These are phyloP conservation scores for Pocillopora grandis DNA, from an alignment of 92 coral and sea anemone species.

Conservation along the genomic window DNA sequence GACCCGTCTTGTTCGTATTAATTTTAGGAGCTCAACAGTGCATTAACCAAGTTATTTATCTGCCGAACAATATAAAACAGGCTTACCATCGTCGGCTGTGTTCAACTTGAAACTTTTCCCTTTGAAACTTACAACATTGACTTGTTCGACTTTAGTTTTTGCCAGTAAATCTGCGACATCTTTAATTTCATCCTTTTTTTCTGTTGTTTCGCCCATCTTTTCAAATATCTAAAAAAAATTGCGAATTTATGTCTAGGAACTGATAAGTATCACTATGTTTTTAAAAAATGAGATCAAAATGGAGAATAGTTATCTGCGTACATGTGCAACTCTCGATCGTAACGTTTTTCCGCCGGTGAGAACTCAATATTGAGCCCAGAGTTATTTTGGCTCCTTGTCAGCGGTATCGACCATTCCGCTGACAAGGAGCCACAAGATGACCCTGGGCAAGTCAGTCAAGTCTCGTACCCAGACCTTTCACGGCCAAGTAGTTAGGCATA, in stretches of 20 bases:
- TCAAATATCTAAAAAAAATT: not conserved
- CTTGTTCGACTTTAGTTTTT: constrained; percentile 84
- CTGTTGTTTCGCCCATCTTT: constrained; percentile 38
- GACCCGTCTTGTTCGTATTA: too few species aligned
- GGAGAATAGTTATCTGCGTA: not conserved
- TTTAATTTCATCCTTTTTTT: constrained; percentile 60
- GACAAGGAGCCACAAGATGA: too few species aligned
- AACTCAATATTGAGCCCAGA: too few species aligned
- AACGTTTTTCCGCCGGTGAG: not conserved
- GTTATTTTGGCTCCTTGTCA: too few species aligned
- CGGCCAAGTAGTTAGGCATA: too few species aligned
- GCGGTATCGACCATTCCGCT: too few species aligned
- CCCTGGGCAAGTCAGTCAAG: too few species aligned
- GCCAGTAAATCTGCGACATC: constrained; percentile 77
- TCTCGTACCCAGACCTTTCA: too few species aligned
- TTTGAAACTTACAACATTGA: constrained; percentile 85
- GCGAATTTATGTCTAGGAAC: not conserved
- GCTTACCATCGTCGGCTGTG: constrained; percentile 90
- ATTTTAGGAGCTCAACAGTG: not conserved
- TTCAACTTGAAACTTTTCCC: constrained; percentile 85
- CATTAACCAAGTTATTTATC: not conserved
- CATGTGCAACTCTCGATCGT: constrained; percentile 7
- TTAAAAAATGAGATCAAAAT: too few species aligned
- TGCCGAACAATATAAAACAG: not conserved
- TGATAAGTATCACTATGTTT: not conserved